Percentiles rank a stretch among this genome's conserved stretches.
These are phyloP conservation scores for Semicossyphus pulcher DNA, from an alignment of 2,113 vertebrate species.

Conservation along the genomic window DNA sequence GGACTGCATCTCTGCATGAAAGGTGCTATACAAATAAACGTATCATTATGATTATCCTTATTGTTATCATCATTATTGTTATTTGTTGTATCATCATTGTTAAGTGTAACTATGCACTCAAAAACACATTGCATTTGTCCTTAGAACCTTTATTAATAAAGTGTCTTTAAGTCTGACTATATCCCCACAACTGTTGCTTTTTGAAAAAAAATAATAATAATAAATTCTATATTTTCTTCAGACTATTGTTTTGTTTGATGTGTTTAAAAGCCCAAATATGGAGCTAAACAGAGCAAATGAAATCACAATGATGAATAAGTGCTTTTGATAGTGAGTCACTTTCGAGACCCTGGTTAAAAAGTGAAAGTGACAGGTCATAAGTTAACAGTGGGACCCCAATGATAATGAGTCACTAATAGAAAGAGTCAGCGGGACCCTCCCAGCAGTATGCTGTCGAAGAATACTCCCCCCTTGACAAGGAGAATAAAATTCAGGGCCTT, in stretches of 20 bases:
- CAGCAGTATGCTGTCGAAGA: slow-evolving; percentile 48
- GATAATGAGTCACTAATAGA: slow-evolving; percentile 17
- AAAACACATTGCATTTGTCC: neutral
- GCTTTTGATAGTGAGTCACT: slow-evolving; percentile 56
- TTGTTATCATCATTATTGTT: neutral
- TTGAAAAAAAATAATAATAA: neutral
- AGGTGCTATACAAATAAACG: too few relatives aligned
- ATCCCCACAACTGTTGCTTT: neutral
- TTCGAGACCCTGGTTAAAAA: slow-evolving; percentile 54
- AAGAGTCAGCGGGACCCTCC: slow-evolving; percentile 13
- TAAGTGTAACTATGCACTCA: neutral
- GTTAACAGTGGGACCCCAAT: slow-evolving; percentile 6
- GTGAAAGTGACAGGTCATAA: slow-evolving; percentile 67
- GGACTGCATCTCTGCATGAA: too few relatives aligned
- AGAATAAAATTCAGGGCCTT: neutral
- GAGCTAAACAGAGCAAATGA: slow-evolving; percentile 13
- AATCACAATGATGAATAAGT: neutral
- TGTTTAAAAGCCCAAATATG: neutral
- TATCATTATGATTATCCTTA: too few relatives aligned
- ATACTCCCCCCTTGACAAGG: slow-evolving; percentile 15
- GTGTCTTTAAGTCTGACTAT: neutral
- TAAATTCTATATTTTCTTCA: neutral
- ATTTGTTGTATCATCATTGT: too few relatives aligned
- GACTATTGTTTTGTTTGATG: neutral
- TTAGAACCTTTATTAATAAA: neutral